Percentiles rank a stretch among this genome's conserved stretches.
Conservation (phyloP, 2,888 invertebrate genomes). For the Cosmia pyralina region DNA sequence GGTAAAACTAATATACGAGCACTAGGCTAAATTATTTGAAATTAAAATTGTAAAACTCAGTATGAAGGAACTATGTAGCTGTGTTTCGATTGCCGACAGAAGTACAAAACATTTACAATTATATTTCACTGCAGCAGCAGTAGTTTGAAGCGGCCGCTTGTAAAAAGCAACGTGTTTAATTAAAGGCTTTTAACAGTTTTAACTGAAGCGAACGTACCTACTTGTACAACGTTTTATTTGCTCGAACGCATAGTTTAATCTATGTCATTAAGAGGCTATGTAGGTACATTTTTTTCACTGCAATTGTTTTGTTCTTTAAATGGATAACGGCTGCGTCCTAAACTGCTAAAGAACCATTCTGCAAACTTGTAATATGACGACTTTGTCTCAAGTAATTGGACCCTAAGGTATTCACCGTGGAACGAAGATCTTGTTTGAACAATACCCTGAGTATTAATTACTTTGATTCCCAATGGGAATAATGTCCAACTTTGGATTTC, state of each 20-base stretch:
- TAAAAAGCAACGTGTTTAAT: conserved; percentile 56
- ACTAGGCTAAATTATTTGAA: conserved; percentile 16
- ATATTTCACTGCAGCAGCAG: conserved; percentile 47
- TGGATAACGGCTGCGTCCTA: conserved; percentile 5
- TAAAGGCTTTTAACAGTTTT: conserved; percentile 56
- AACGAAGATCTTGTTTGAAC: conserved; percentile 72
- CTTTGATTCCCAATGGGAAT: conserved; percentile 67
- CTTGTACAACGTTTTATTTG: conserved; percentile 40
- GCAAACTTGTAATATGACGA: conserved; percentile 41
- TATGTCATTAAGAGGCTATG: conserved; percentile 7
- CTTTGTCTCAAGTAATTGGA: conserved; percentile 73
- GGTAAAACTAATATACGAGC: neutral
- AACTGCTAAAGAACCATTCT: conserved; percentile 18
- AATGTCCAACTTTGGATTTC: conserved; percentile 62
- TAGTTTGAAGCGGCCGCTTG: conserved; percentile 49
- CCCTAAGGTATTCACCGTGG: conserved; percentile 69
- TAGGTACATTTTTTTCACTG: conserved; percentile 22
- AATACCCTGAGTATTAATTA: conserved; percentile 77
- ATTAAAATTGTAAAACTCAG: conserved; percentile 17
- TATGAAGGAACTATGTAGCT: conserved; percentile 17
- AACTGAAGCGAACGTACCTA: conserved; percentile 37
- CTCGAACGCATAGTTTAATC: conserved; percentile 11
- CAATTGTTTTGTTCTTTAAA: conserved; percentile 23
- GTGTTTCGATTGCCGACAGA: conserved; percentile 32
- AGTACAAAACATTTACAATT: conserved; percentile 49